Percentiles rank a stretch among this genome's conserved stretches.
These are phyloP conservation scores for Torymus tubicola DNA, from an alignment of 2,888 invertebrate genomes.

Conservation along the genomic window DNA sequence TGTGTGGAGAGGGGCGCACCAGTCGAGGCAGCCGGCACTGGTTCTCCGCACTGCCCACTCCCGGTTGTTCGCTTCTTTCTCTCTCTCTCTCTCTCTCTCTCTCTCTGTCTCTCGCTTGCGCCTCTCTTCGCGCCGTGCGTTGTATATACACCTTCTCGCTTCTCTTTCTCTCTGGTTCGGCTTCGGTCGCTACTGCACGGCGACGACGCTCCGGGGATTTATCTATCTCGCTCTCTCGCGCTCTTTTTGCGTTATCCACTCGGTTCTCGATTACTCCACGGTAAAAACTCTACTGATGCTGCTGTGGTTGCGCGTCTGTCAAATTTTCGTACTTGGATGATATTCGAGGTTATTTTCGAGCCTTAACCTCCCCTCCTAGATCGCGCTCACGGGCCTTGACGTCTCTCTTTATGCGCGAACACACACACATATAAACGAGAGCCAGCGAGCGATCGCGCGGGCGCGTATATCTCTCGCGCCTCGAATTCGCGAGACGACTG, in stretches of 20 bases:
- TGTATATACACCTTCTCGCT: no score
- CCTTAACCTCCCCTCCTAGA: conserved; percentile 50
- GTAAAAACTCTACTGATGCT: not conserved
- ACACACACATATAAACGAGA: no score
- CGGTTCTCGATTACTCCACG: not conserved
- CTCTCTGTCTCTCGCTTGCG: conserved; percentile 31
- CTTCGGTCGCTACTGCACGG: no score
- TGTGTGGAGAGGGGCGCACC: conserved; percentile 55
- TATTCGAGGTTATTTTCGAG: conserved; percentile 47
- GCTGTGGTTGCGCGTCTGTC: conserved; percentile 17
- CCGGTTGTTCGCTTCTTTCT: conserved; percentile 32
- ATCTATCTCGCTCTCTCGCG: not conserved
- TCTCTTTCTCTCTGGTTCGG: no score
- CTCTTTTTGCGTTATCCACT: conserved; percentile 20
- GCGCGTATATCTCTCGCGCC: not conserved
- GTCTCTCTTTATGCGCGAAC: not conserved
- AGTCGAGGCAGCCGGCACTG: conserved; percentile 66
- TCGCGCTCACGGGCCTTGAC: conserved; percentile 55
- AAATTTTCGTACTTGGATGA: not conserved
- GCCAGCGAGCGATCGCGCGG: not conserved
- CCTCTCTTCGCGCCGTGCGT: no score
- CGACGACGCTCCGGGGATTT: no score
- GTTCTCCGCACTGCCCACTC: conserved; percentile 67
- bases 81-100: conserved; percentile 34
- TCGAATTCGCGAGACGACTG: conserved; percentile 23